A percentile compares a stretch with the other conserved stretches of the same genome.
These are phyloP conservation scores for Pollenia amentaria DNA, from an alignment of 2,888 invertebrate species.

Conservation along the genomic window DNA sequence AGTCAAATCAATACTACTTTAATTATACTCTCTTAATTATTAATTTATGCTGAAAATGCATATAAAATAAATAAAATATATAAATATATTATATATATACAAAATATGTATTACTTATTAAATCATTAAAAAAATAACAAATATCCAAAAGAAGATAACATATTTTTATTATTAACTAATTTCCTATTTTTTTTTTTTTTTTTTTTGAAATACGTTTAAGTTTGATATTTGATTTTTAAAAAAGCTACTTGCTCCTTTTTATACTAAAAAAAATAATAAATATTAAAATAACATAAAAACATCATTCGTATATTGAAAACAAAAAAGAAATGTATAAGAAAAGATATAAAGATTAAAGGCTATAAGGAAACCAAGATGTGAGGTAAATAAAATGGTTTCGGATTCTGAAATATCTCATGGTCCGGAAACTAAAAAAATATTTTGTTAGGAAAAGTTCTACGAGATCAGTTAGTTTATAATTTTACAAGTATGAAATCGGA, in stretches of 20 bases:
- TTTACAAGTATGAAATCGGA: constrained; percentile 45
- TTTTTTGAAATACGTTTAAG: constrained; percentile 42
- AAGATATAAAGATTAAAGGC: constrained; percentile 12
- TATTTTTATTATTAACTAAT: constrained; percentile 69
- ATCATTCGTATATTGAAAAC: constrained; percentile 20
- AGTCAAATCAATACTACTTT: constrained; percentile 71
- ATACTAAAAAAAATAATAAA: constrained; percentile 44
- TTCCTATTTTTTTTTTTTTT: constrained; percentile 61
- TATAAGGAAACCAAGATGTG: neutral
- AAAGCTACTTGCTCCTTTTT: constrained; percentile 63
- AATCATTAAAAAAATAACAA: constrained; percentile 52
- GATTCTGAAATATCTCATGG: constrained; percentile 35
- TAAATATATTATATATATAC: constrained; percentile 59
- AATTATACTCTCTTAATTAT: constrained; percentile 68
- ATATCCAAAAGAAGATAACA: constrained; percentile 33
- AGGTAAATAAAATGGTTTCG: constrained; percentile 1
- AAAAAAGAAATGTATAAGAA: constrained; percentile 13
- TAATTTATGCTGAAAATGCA: constrained; percentile 73
- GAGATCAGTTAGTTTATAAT: constrained; percentile 36
- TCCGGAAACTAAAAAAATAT: constrained; percentile 14
- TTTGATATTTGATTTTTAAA: constrained; percentile 42
- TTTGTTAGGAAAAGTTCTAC: constrained; percentile 24
- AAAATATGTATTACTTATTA: constrained; percentile 72
- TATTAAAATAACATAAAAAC: constrained; percentile 32
- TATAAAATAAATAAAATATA: constrained; percentile 69